Evolutionary conservation across 2,888 invertebrate species (phyloP), one percentile per base, ranked within the genome.

Genomic region (Chaetogeoica ovagalla): DNA sequence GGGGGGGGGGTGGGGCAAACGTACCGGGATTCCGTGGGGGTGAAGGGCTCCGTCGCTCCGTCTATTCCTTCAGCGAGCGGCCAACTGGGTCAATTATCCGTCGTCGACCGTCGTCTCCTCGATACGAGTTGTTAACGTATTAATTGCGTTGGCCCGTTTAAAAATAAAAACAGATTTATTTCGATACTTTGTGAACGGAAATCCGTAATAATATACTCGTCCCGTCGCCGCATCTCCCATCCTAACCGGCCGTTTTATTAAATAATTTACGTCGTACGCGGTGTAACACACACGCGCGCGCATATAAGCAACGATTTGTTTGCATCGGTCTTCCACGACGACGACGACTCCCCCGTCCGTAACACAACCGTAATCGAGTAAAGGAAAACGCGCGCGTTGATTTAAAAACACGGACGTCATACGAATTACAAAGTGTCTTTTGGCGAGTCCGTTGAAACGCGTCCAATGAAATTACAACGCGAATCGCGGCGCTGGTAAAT

Each of bases 161-260:
- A 55, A 70, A 57, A 55, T 30, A 30, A 30, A 30, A 30, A 30
- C 30, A 74, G 74, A 74, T 74, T 74, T 74, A 65, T 74, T 65
- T 55, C 23, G 63, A 74, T 65, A 37, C 65, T 65, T 65, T 23
- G 63, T 21, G 11, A 73, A 73, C 73, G 73, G 73, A 73, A 73
- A 73, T 73, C 73, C 73, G 73, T 73, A 63, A 63, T 73, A 52
- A 63, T 63, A 63, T 63, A 48, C 48, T 63, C 63, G n/a, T 63
- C 72, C 62, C 52, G 60, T 48, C 19, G 37, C 37, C 69, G 11
- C 73, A 0, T 19, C 19, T 19, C 55, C 4, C 1, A 13, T 52
- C 52, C 5, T n/a, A n/a, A 17, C 13, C 30, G 63, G 37, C 37
- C 63, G 37, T 62, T 73, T 73, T 62, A 73, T 73, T 73, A 73